A percentile compares a stretch with the other conserved stretches of the same genome.
Evolutionary conservation across 2,113 vertebrate species (phyloP).

Genomic region (Thermophis baileyi): DNA sequence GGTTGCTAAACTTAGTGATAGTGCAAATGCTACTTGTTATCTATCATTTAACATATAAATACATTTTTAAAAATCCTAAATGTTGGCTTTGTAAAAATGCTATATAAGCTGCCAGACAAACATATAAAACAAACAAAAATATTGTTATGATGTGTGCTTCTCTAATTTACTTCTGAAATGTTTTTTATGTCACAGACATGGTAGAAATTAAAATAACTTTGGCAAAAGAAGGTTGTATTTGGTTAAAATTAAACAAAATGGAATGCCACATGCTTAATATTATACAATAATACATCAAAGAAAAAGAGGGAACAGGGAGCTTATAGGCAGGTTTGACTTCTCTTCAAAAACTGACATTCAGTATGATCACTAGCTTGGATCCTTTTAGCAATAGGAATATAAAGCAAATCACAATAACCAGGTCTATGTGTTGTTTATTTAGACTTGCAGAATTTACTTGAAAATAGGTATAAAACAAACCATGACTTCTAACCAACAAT

Average conservation of each 20-base stretch:
- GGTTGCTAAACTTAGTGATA: constrained; percentile 16
- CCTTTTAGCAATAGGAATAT: neutral
- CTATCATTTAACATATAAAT: constrained; percentile 25
- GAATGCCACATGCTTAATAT: neutral
- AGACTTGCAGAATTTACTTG: neutral
- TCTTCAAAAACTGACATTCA: neutral
- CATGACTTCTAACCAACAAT: neutral
- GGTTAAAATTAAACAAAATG: neutral
- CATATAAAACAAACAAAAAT: neutral
- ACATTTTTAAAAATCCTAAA: constrained; percentile 19
- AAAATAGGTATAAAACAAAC: neutral
- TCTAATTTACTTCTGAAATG: neutral
- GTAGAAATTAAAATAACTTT: constrained; percentile 6
- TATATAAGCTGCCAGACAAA: constrained; percentile 13
- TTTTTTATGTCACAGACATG: constrained; percentile 8
- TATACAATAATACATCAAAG: neutral
- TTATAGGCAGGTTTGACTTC: neutral
- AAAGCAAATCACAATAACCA: neutral
- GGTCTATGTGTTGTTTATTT: neutral
- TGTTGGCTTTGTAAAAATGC: constrained; percentile 36
- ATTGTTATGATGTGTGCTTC: constrained; percentile 15
- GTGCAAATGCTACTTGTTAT: constrained; percentile 10
- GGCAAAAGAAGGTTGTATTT: neutral
- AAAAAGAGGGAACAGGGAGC: neutral
- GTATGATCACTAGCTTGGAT: neutral